These are phyloP conservation scores for Priocnemis perturbator DNA, from an alignment of 2,888 invertebrate genomes.

Conservation along the genomic window DNA sequence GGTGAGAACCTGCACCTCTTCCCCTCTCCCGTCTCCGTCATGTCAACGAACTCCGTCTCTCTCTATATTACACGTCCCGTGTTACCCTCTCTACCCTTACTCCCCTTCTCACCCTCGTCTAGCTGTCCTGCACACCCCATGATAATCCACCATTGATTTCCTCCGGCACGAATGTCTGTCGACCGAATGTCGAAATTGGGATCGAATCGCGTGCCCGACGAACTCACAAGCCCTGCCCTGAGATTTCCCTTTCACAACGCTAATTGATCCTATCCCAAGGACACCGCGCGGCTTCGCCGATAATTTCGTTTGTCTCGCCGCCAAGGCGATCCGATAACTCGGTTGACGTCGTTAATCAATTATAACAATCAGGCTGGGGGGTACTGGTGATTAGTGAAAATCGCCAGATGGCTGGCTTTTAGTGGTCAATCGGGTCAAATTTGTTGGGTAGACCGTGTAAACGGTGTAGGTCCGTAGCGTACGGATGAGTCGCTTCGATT, in stretches of 20 bases:
- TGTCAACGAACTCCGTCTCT: neutral
- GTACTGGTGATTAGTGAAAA: no score
- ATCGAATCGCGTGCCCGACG: slow-evolving; percentile 27
- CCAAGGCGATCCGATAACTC: neutral
- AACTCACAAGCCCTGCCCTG: slow-evolving; percentile 4
- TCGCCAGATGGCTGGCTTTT: no score
- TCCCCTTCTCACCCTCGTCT: slow-evolving; percentile 5
- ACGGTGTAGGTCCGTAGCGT: no score
- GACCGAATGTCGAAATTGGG: slow-evolving; percentile 36
- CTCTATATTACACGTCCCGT: neutral
- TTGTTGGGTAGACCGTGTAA: no score
- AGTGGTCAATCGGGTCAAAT: no score
- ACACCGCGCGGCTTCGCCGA: slow-evolving; percentile 26
- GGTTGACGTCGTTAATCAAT: neutral
- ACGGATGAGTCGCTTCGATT: no score
- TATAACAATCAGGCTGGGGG: neutral
- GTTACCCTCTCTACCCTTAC: neutral
- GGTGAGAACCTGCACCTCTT: slow-evolving; percentile 29
- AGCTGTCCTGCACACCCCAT: slow-evolving; percentile 36
- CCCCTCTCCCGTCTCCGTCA: neutral
- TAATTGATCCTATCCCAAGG: slow-evolving; percentile 50
- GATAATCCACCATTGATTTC: slow-evolving; percentile 55
- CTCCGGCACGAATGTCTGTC: slow-evolving; percentile 38
- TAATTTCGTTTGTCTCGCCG: slow-evolving; percentile 41
- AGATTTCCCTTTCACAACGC: slow-evolving; percentile 45